phyloP scores from a whole-genome alignment of 2,888 invertebrate species.

The Cosmia pyralina region DNA sequence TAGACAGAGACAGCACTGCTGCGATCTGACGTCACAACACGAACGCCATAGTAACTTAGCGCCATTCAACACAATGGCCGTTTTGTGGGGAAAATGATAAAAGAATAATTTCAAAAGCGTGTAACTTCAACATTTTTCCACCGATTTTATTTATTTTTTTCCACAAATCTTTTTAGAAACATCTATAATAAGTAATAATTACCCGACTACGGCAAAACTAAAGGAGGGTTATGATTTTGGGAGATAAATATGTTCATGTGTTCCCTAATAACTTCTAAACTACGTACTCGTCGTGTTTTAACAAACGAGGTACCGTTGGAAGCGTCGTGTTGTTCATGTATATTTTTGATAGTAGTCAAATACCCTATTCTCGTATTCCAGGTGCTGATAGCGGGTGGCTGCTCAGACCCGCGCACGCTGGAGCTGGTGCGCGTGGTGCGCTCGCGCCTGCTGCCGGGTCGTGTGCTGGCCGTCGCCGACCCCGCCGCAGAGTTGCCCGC shows the following conservation, averaged over 20 bases:
- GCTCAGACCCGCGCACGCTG: constrained; percentile 91
- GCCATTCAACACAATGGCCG: background rate
- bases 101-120: background rate
- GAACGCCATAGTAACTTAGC: background rate
- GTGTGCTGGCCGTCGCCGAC: constrained; percentile 92
- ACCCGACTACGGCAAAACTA: background rate
- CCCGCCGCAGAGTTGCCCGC: constrained; percentile 85
- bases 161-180: background rate
- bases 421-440: constrained; percentile 92
- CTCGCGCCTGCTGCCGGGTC: constrained; percentile 92
- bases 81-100: background rate
- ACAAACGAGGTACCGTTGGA: too few relatives aligned
- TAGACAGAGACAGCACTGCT: background rate
- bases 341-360: background rate
- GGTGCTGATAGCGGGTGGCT: constrained; percentile 92
- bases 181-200: background rate
- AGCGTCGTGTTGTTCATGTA: background rate
- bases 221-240: background rate
- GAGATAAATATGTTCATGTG: background rate
- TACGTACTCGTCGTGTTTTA: background rate
- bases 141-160: too few relatives aligned
- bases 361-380: background rate
- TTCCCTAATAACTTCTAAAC: background rate
- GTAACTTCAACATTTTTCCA: background rate
- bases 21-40: background rate